These are phyloP conservation scores for Saccostrea echinata DNA, from an alignment of 1,140 invertebrate species.

Conservation along the genomic window DNA sequence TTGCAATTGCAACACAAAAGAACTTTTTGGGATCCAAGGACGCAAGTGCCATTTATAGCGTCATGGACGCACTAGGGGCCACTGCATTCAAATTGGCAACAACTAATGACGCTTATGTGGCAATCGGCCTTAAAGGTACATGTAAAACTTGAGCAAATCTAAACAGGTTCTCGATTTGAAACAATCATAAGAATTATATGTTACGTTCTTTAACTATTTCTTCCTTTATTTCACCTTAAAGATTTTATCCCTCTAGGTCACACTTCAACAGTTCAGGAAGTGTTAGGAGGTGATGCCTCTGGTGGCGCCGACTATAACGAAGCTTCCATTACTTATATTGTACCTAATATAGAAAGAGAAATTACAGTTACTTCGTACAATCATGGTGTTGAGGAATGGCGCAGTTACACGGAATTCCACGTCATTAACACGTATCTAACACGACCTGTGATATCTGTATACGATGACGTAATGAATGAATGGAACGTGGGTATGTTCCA, in stretches of 20 bases:
- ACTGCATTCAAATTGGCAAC: background rate
- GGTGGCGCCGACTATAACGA: conserved; percentile 6
- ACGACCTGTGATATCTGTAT: background rate
- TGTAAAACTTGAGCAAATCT: background rate
- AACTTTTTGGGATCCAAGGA: background rate
- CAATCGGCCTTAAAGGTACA: background rate
- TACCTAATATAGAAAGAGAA: conserved; percentile 17
- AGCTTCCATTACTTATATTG: background rate
- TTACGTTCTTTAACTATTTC: too few relatives aligned
- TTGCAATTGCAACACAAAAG: conserved; percentile 29
- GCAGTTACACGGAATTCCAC: background rate
- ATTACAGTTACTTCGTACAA: background rate
- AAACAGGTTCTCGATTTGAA: too few relatives aligned
- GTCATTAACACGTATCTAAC: conserved; percentile 1
- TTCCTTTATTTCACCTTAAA: background rate
- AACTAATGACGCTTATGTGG: background rate
- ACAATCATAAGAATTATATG: too few relatives aligned
- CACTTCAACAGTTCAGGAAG: background rate
- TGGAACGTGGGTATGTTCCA: conserved; percentile 7
- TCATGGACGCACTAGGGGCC: background rate
- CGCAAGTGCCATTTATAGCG: background rate
- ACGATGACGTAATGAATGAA: conserved; percentile 4
- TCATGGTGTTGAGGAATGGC: background rate
- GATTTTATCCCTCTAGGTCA: background rate
- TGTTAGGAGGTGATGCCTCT: background rate